Evolutionary conservation across 2,113 vertebrate species (phyloP).

Genomic region (Formicarius rufipectus): DNA sequence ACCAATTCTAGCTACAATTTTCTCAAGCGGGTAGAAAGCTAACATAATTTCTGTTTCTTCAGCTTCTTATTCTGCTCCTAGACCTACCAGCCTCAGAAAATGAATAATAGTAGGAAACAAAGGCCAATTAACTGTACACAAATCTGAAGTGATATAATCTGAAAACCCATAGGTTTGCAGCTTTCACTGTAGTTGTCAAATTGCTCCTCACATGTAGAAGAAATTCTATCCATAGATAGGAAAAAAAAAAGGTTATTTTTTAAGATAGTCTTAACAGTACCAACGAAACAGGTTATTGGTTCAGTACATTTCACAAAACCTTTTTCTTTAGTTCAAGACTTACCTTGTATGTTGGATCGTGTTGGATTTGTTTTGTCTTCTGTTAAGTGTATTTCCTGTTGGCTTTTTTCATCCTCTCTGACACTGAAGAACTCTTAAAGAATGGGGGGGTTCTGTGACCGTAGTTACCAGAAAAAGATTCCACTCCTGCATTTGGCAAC

Average conservation of each 20-base stretch:
- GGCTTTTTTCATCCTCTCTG: neutral
- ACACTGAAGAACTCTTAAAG: neutral
- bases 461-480: neutral
- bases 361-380: neutral
- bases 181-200: neutral
- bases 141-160: neutral
- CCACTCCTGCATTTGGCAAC: neutral
- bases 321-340: neutral
- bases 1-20: neutral
- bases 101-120: neutral
- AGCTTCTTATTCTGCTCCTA: neutral
- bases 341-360: neutral
- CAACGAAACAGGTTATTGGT: neutral
- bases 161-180: neutral
- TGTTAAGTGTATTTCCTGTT: neutral
- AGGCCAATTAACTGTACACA: neutral
- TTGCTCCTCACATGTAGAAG: neutral
- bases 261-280: neutral
- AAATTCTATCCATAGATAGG: neutral
- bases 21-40: neutral
- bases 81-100: neutral
- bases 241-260: neutral
- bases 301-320: neutral
- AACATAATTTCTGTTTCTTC: neutral
- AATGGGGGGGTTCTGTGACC: accelerated